Conservation (phyloP, 2,113 vertebrate species). For the Stigmatopora nigra region DNA sequence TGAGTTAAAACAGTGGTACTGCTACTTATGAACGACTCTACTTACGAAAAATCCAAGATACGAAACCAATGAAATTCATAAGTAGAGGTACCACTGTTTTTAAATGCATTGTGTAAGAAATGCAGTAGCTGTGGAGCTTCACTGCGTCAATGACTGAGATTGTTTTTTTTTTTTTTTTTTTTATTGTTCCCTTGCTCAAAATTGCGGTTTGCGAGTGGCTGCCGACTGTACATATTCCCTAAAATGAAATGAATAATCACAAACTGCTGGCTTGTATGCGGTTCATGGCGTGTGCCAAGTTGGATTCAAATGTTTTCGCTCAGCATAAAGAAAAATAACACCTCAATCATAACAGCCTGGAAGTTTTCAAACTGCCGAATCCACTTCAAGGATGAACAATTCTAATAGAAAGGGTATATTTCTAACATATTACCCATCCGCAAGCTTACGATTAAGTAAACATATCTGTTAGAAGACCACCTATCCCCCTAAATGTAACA, state of each 20-base stretch:
- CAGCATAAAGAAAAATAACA: slow-evolving; percentile 25
- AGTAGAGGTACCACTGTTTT: slow-evolving; percentile 5
- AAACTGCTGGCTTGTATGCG: slow-evolving; percentile 21
- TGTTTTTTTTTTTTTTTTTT: background rate
- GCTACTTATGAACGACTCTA: slow-evolving; percentile 38
- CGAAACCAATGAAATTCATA: no score
- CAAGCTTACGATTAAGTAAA: background rate
- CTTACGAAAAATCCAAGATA: no score
- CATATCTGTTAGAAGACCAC: background rate
- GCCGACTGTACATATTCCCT: background rate
- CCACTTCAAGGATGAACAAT: slow-evolving; percentile 3
- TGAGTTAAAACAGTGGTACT: slow-evolving; percentile 28
- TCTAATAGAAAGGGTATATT: background rate
- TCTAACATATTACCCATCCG: background rate
- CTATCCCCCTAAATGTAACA: background rate
- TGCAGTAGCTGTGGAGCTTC: background rate
- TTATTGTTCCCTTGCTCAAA: background rate
- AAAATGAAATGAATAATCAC: background rate
- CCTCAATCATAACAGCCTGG: slow-evolving; percentile 23
- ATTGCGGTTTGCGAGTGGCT: background rate
- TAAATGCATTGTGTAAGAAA: background rate
- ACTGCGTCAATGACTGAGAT: background rate
- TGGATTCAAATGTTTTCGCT: slow-evolving; percentile 30
- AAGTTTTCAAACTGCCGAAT: slow-evolving; percentile 11
- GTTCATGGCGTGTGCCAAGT: slow-evolving; percentile 29